phyloP scores from a whole-genome alignment of 2,888 invertebrate species.

The Polydrusus pterygomalis region DNA sequence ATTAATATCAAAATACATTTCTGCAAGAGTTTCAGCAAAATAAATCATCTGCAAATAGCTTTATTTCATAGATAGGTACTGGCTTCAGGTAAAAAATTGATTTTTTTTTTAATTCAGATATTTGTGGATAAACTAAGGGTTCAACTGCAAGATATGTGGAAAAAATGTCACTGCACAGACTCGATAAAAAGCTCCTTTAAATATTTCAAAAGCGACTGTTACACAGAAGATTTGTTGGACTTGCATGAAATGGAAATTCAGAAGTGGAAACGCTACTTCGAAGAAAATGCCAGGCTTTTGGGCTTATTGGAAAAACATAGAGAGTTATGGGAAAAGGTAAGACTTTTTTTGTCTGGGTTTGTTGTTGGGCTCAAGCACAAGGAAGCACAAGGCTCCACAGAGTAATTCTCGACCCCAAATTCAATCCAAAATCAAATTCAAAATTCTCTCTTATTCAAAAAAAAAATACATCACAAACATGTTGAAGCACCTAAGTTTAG shows the following conservation, averaged over 20 bases:
- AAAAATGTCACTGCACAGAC: conserved; percentile 77
- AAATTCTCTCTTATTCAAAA: no score
- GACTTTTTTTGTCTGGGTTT: no score
- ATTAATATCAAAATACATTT: no score
- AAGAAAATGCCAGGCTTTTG: conserved; percentile 80
- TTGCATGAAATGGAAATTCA: conserved; percentile 87
- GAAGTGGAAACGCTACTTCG: conserved; percentile 79
- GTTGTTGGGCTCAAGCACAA: no score
- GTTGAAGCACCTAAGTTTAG: no score
- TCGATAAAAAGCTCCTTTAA: conserved; percentile 79
- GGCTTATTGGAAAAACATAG: conserved; percentile 80
- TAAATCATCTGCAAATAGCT: no score
- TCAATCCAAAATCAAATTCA: no score
- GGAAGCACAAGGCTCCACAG: no score
- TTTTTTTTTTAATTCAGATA: conserved; percentile 68
- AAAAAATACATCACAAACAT: no score
- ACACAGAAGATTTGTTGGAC: conserved; percentile 86
- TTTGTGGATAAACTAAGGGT: conserved; percentile 77
- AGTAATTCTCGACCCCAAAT: no score
- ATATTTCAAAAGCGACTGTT: conserved; percentile 76
- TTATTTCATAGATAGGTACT: no score
- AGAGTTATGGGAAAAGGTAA: conserved; percentile 78
- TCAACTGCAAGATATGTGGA: background rate
- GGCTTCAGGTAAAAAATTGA: conserved; percentile 69
- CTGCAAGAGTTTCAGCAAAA: no score